A percentile compares a stretch with the other conserved stretches of the same genome.
These are phyloP conservation scores for Sphaerophoria rueppellii DNA, from an alignment of 2,888 invertebrate genomes.

Conservation along the genomic window DNA sequence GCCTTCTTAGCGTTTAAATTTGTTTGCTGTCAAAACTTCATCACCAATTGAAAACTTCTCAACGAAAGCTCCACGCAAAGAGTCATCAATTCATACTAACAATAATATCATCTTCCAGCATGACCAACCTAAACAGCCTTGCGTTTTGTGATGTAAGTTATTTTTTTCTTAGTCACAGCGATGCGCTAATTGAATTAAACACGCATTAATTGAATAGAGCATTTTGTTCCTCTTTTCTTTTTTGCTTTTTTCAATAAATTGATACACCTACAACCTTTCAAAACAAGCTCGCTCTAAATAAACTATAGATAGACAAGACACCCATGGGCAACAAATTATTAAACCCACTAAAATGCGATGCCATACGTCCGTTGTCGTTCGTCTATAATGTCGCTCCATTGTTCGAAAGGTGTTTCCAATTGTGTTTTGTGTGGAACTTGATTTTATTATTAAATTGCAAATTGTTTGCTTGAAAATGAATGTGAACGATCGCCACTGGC, in stretches of 20 bases:
- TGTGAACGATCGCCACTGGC: background rate
- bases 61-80: too few relatives aligned
- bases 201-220: background rate
- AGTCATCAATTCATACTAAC: too few relatives aligned
- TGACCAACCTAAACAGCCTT: background rate
- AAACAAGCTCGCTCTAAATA: background rate
- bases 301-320: background rate
- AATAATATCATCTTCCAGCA: background rate
- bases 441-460: background rate
- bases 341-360: background rate
- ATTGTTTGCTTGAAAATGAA: background rate
- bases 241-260: background rate
- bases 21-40: too few relatives aligned
- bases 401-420: conserved; percentile 5
- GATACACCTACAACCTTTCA: background rate
- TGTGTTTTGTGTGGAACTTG: conserved; percentile 1
- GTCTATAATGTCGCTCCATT: background rate
- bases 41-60: too few relatives aligned
- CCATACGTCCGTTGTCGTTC: background rate
- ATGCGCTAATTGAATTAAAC: conserved; percentile 8
- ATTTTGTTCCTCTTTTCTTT: background rate
- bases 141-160: background rate
- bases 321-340: background rate
- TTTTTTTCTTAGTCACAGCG: background rate
- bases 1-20: too few relatives aligned